Percentiles rank a stretch among this genome's conserved stretches.
Conservation (phyloP, 92 coral and sea anemone genomes). For the Virgularia gustaviana region DNA sequence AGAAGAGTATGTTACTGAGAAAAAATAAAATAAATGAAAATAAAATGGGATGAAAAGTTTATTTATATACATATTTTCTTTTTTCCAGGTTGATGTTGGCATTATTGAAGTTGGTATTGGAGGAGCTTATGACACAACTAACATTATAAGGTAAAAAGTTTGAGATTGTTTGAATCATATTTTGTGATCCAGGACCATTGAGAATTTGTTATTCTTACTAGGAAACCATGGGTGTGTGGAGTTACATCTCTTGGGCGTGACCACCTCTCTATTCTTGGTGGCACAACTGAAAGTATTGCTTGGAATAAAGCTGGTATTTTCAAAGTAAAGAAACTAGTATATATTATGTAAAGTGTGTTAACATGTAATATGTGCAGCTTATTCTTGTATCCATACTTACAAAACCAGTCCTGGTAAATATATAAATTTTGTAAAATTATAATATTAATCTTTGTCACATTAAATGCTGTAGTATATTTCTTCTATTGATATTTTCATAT, state of each 20-base stretch:
- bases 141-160: slow-evolving; percentile 85
- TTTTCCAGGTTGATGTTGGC: slow-evolving; percentile 87
- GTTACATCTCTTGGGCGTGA: slow-evolving; percentile 97
- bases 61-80: background rate
- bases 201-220: slow-evolving; percentile 29
- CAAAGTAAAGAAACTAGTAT: slow-evolving; percentile 86
- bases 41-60: too few relatives aligned
- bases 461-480: background rate
- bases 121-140: slow-evolving; percentile 94
- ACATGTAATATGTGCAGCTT: background rate
- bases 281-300: slow-evolving; percentile 86
- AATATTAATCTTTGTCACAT: background rate
- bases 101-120: slow-evolving; percentile 94
- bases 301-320: slow-evolving; percentile 99
- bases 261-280: slow-evolving; percentile 75
- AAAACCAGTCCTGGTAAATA: background rate
- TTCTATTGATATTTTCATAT: background rate
- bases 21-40: background rate
- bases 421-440: too few relatives aligned
- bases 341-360: slow-evolving; percentile 64
- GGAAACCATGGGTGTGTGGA: slow-evolving; percentile 93
- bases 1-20: background rate
- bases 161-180: background rate
- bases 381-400: background rate
- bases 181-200: too few relatives aligned